phyloP scores from a whole-genome alignment of 2,113 vertebrate species.

The Hiodon alosoides region DNA sequence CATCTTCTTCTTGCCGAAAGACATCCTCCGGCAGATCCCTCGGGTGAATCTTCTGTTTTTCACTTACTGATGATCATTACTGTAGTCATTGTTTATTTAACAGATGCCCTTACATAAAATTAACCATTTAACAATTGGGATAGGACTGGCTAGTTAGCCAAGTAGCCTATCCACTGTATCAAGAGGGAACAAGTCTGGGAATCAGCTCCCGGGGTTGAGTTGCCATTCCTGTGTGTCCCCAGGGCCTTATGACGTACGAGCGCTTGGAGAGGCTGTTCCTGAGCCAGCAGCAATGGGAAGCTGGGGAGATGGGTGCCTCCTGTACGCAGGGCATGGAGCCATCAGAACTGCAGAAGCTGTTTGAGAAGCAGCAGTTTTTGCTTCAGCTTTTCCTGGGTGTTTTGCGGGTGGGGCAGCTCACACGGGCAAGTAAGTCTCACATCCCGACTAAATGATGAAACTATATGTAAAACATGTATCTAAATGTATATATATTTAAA shows the following conservation, averaged over 20 bases:
- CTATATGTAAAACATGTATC: background rate
- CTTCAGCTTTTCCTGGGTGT: conserved; percentile 66
- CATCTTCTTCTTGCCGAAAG: conserved; percentile 59
- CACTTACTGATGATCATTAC: background rate
- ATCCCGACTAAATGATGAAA: background rate
- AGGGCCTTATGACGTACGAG: conserved; percentile 60
- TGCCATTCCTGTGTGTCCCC: conserved; percentile 13
- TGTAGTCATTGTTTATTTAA: background rate
- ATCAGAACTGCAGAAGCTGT: conserved; percentile 34
- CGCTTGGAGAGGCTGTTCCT: conserved; percentile 63
- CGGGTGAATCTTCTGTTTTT: conserved; percentile 41
- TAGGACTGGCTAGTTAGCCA: too few relatives aligned
- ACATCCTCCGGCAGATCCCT: conserved; percentile 52
- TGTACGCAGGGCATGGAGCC: conserved; percentile 40
- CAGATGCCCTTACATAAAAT: too few relatives aligned
- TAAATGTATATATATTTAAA: background rate
- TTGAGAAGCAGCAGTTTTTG: conserved; percentile 57
- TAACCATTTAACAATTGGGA: too few relatives aligned
- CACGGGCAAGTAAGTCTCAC: conserved; percentile 43
- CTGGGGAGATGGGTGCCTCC: conserved; percentile 41
- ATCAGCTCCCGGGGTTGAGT: conserved; percentile 25
- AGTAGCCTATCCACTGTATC: background rate
- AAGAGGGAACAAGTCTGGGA: conserved; percentile 29
- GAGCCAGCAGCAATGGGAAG: conserved; percentile 59
- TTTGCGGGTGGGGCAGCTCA: conserved; percentile 37